A percentile compares a stretch with the other conserved stretches of the same genome.
Conservation (phyloP, 2,888 invertebrate species). For the Axea sp. region DNA sequence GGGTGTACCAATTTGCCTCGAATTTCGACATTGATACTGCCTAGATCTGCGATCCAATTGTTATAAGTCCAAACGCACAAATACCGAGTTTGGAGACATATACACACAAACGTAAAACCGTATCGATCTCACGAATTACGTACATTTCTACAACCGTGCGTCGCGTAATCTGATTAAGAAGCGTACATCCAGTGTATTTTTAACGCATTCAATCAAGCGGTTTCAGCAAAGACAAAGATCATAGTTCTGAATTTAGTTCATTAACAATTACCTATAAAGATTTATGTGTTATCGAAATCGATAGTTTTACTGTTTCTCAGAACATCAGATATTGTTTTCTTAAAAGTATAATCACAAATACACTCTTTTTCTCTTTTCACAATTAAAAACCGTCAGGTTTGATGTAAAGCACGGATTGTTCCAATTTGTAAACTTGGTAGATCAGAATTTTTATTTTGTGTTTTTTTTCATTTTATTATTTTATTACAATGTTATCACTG, state of each 20-base stretch:
- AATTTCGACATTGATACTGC: slow-evolving; percentile 68
- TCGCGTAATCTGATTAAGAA: slow-evolving; percentile 30
- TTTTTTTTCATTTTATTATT: no score
- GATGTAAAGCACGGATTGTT: no score
- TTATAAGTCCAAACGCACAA: slow-evolving; percentile 78
- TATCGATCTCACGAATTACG: slow-evolving; percentile 44
- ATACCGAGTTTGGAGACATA: slow-evolving; percentile 73
- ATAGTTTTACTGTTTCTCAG: neutral
- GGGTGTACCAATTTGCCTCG: slow-evolving; percentile 16
- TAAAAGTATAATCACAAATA: no score
- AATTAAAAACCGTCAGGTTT: no score
- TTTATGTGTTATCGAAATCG: slow-evolving; percentile 11
- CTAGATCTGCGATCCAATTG: slow-evolving; percentile 74
- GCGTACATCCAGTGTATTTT: slow-evolving; percentile 19
- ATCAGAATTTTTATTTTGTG: no score
- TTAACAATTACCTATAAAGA: neutral
- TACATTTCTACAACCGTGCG: slow-evolving; percentile 46
- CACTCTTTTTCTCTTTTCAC: no score
- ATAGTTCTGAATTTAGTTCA: slow-evolving; percentile 23
- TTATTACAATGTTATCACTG: no score
- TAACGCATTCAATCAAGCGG: slow-evolving; percentile 21
- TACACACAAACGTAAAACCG: slow-evolving; percentile 60
- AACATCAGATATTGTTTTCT: no score
- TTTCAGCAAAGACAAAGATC: slow-evolving; percentile 24
- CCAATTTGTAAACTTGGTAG: no score